phyloP scores from a whole-genome alignment of 2,888 invertebrate genomes.

The Lamellibrachia columna region DNA sequence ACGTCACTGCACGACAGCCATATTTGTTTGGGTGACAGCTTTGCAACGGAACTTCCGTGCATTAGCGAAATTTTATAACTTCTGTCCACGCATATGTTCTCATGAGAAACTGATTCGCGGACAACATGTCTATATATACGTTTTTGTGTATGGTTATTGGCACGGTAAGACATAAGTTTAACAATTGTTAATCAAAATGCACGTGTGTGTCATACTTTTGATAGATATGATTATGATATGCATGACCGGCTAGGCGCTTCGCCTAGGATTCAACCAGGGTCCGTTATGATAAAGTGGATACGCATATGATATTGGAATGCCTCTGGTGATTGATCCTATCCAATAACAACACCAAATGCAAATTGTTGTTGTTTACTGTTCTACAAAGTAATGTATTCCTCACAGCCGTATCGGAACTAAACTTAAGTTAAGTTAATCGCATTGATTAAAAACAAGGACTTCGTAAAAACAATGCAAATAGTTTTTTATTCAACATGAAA shows the following conservation, averaged over 20 bases:
- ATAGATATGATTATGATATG: no score
- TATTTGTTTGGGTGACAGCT: conserved; percentile 36
- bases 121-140: neutral
- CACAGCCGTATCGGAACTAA: neutral
- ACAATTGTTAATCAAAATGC: neutral
- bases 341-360: neutral
- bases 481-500: no score
- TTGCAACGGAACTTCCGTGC: conserved; percentile 16
- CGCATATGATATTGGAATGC: neutral
- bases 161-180: neutral
- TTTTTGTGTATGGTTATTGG: conserved; percentile 2
- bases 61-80: neutral
- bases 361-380: neutral
- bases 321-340: neutral
- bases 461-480: neutral
- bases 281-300: neutral
- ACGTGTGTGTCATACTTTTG: neutral
- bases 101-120: neutral
- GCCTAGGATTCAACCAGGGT: neutral
- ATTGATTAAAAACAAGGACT: neutral
- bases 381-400: neutral
- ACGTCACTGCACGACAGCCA: conserved; percentile 38
- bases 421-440: neutral
- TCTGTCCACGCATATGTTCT: neutral
- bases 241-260: neutral